Evolutionary conservation across 2,113 vertebrate species (phyloP).

Genomic region (Pelvicachromis taeniatus): DNA sequence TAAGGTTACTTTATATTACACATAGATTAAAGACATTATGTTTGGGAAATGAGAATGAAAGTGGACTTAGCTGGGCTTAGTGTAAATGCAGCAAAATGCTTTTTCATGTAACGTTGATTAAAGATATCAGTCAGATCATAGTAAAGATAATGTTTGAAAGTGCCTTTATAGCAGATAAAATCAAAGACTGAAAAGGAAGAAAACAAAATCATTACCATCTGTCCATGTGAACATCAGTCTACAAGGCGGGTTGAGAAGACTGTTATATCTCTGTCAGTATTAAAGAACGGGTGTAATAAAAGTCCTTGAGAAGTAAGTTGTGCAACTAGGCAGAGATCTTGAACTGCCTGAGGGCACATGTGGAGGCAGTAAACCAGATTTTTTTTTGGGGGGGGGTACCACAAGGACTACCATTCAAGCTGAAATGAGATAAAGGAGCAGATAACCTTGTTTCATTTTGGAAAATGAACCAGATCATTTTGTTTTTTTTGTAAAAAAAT

Average conservation of each 20-base stretch:
- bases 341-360: neutral
- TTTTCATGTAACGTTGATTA: neutral
- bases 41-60: neutral
- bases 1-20: neutral
- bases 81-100: neutral
- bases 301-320: neutral
- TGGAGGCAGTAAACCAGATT: neutral
- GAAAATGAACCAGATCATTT: neutral
- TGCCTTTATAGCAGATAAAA: neutral
- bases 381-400: neutral
- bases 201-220: neutral
- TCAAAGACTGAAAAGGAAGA: neutral
- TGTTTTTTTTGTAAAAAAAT: neutral
- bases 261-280: neutral
- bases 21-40: neutral
- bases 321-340: neutral
- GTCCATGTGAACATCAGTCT: neutral
- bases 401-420: neutral
- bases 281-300: neutral
- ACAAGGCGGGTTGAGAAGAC: neutral
- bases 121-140: neutral
- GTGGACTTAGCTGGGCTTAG: neutral
- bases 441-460: neutral
- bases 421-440: neutral
- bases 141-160: neutral